A percentile compares a stretch with the other conserved stretches of the same genome.
Evolutionary conservation across 2,113 vertebrate species (phyloP).

Genomic region (Ahaetulla prasina): DNA sequence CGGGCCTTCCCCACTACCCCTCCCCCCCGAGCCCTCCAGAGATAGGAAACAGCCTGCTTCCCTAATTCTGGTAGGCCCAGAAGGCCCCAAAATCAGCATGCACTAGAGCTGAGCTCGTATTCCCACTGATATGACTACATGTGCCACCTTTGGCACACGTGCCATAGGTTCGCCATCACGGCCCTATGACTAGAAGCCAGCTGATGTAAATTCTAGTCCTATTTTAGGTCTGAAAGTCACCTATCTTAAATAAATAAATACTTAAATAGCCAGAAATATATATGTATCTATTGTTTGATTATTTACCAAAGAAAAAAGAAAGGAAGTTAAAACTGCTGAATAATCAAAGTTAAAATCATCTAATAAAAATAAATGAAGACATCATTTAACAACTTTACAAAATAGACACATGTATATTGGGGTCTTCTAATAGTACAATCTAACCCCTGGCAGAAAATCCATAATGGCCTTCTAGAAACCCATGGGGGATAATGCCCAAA

Average conservation of each 20-base stretch:
- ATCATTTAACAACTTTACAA: background rate
- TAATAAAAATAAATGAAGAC: background rate
- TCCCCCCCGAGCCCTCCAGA: too few species aligned
- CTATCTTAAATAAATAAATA: background rate
- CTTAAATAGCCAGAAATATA: background rate
- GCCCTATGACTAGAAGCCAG: background rate
- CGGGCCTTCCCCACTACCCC: too few species aligned
- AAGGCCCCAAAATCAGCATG: too few species aligned
- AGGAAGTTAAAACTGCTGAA: background rate
- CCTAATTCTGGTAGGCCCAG: too few species aligned
- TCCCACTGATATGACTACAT: too few species aligned
- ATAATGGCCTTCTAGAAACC: background rate
- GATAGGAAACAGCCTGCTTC: too few species aligned
- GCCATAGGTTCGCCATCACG: too few species aligned
- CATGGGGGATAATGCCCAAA: background rate
- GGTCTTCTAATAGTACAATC: background rate
- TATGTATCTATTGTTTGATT: background rate
- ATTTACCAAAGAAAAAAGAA: background rate
- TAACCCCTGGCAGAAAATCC: background rate
- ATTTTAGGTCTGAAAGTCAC: background rate
- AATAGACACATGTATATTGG: background rate
- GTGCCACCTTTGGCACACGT: too few species aligned
- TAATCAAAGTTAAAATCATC: background rate
- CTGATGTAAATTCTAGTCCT: background rate
- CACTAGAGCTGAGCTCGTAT: too few species aligned